Evolutionary conservation across 2,797 vertebrate genomes (phyloP), one percentile per base, ranked within the genome.

Genomic region (Hydrocynus forskahlii): DNA sequence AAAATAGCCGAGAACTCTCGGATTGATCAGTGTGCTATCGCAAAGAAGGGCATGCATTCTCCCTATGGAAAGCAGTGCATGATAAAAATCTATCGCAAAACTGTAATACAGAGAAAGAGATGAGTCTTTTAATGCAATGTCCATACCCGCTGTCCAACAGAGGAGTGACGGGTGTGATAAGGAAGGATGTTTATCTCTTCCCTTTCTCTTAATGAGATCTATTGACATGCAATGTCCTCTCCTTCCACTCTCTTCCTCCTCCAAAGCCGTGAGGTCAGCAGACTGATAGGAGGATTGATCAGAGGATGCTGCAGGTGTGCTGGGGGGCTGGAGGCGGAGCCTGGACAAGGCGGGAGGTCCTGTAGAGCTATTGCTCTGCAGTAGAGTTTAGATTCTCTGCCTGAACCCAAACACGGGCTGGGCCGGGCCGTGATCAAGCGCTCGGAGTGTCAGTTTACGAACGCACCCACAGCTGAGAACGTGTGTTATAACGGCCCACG

Each of bases 291-390:
- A 50, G n/a, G 40, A 9, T 54, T 52, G 70, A 71, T 83, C 54
- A 38, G 63, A 48, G 69, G 63, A 78, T 70, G 43, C 21, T 80
- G n/a, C 43, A 13, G 35, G 19, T 76, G 29, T 69, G 60, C 78
- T 71, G 62, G 62, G 14, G 79, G 57, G 60, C 50, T 80, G 25
- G 64, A 40, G 75, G 50, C 48, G 74, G 79, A 6, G 35, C 76
- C 59, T 60, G 59, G 19, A 48, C 79, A 79, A 17, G 48, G 29
- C 71, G 57, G 52, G 40, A 45, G 62, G 23, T 35, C 35, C 59
- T 54, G 29, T 57, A 7, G 38, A 68, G 17, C 9, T 78, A 85
- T 85, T 66, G 74, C 85, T 86, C 79, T n/a, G 54, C 48, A n/a
- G n/a, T n/a, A n/a, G n/a, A n/a, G n/a, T n/a, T n/a, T n/a, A n/a